Evolutionary conservation across 2,888 invertebrate genomes (phyloP), one percentile per base, ranked within the genome.

Genomic region (Heliconius charithonia): DNA sequence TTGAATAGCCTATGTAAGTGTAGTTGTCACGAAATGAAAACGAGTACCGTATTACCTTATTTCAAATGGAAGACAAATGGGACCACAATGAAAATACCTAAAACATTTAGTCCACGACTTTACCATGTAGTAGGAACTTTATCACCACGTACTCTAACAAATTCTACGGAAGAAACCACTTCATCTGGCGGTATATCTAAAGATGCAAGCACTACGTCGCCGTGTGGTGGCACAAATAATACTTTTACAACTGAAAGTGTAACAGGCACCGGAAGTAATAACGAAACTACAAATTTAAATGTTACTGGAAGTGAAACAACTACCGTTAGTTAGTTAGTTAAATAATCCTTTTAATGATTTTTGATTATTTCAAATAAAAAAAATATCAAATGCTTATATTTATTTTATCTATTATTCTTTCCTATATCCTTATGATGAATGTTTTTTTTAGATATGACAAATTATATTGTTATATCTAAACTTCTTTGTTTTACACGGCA

Each of bases 1-100:
- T 79, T 93, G 80, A 84, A 89, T 79, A 78, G 41, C 13, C 79
- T 79, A 3, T 94, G 94, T 81, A 89, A 86, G 83, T 94, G 94
- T 82, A 87, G 86, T 13, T 94, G 94, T 77, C 90, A 91, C 75
- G 89, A 88, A 56, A 85, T 91, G 84, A 91, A 89, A 80, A 90
- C 89, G 0, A 86, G 88, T 1, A 88, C 89, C 12, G 79, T 89
- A 73, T 79, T 92, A 56, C 92, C 92, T 13, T 92, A 86, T 82
- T 92, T 91, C 79, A 88, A 87, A 82, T 92, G 90, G 90, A 84
- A 84, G 59, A 92, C 93, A 27, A 93, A 89, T 79, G 90, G 92
- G 4, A 91, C 91, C 2, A 89, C 89, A 0, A 87, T 81, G 65
- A 81, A 78, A 27, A 12, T 86, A 4, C 90, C 89, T 3, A 84